Evolutionary conservation across 2,113 vertebrate genomes (phyloP), one percentile per base, ranked within the genome.

Genomic region (Rhinolophus sinicus): DNA sequence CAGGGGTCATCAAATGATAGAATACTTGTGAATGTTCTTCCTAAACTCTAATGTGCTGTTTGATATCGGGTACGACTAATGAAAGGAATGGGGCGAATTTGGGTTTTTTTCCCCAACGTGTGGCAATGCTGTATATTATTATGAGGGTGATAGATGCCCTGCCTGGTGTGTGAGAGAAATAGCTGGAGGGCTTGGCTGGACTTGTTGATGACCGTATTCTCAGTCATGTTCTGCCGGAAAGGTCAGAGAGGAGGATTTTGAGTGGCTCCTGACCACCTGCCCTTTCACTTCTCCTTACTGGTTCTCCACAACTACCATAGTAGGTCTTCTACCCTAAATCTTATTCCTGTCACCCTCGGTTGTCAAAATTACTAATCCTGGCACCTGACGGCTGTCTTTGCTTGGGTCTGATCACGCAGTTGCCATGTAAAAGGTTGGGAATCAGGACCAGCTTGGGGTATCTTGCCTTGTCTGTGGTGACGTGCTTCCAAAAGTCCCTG

Each of bases 201-300:
- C 58, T 88, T 47, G 13, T 83, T 95, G 83, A 84, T 91, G 72
- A n/a, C 22, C 78, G 96, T 93, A 89, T 15, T 38, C 28, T 87
- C 80, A 54, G 22, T 60, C 21, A 8, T 67, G 18, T 88, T 94
- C 30, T 72, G 19, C 40, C 24, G 85, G 35, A 69, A 70, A 67
- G 86, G 24, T 56, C 60, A 70, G 38, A 47, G 21, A 69, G 40
- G 60, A 47, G 0, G 16, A 26, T 69, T 92, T 38, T 38, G 30
- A 81, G 44, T 73, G 9, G 4, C 80, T 87, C 10, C 30, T 67
- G 77, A 69, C 15, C 35, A 7, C 44, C n/a, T 64, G 9, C 35
- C 24, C 10, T 47, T 7, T 91, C n/a, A 73, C 40, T 50, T 95
- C 2, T 64, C 21, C 50, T 87, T 64, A 7, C 22, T 69, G 30